A percentile compares a stretch with the other conserved stretches of the same genome.
Conservation (phyloP, 2,797 vertebrate species). For the Euphonia xanthogaster region DNA sequence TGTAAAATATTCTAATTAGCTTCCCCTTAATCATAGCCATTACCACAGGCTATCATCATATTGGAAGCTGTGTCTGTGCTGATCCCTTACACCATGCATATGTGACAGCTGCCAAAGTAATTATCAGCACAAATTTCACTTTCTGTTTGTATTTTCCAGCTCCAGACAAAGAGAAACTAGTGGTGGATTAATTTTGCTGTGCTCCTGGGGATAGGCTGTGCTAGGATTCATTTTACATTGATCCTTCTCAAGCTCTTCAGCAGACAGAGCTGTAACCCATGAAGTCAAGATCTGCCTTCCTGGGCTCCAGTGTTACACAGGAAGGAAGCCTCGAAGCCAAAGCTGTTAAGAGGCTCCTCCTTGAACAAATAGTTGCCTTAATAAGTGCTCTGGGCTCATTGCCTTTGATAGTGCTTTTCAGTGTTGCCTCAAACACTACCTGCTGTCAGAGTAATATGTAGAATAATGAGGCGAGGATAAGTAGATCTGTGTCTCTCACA, state of each 20-base stretch:
- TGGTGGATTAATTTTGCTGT: slow-evolving; percentile 2
- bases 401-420: not conserved
- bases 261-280: not conserved
- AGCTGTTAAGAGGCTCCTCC: not conserved
- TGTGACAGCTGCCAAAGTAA: slow-evolving; percentile 47
- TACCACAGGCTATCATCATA: slow-evolving; percentile 27
- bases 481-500: not conserved
- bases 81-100: slow-evolving; percentile 7
- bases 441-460: not conserved
- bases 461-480: not conserved
- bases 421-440: not conserved
- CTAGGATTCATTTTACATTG: not conserved
- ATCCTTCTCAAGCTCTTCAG: slow-evolving; percentile 1
- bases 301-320: not conserved
- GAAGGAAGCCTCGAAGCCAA: not conserved
- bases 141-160: slow-evolving; percentile 28
- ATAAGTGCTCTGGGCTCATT: not conserved
- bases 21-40: slow-evolving; percentile 54
- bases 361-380: not conserved
- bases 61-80: not conserved
- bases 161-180: not conserved
- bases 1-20: slow-evolving; percentile 60
- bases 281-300: not conserved
- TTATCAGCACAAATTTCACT: slow-evolving; percentile 45
- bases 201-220: not conserved